These are phyloP conservation scores for Chloropsis cyanopogon DNA, from an alignment of 2,113 vertebrate species.

Conservation along the genomic window DNA sequence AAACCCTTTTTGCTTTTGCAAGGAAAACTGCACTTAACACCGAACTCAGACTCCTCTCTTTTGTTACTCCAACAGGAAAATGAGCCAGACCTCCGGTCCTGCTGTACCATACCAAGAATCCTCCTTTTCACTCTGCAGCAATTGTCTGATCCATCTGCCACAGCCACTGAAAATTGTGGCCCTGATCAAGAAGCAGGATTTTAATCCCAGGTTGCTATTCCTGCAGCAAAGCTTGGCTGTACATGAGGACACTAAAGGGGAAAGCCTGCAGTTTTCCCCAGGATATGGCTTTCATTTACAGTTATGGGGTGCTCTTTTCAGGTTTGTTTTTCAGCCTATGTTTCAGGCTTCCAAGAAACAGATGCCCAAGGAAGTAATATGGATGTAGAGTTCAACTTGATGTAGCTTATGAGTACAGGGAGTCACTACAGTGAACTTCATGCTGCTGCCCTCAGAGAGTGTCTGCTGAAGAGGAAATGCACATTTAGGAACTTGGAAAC, in stretches of 20 bases:
- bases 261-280: not conserved
- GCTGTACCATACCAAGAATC: accelerated
- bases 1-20: not conserved
- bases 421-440: not conserved
- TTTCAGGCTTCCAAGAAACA: not conserved
- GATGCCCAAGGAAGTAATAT: not conserved
- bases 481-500: not conserved
- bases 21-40: not conserved
- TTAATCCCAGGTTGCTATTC: not conserved
- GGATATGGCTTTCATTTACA: not conserved
- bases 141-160: not conserved
- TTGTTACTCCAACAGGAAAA: not conserved
- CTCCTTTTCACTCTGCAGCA: not conserved
- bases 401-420: not conserved
- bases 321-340: not conserved
- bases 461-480: not conserved
- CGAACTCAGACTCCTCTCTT: not conserved
- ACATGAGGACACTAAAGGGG: not conserved
- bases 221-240: not conserved
- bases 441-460: not conserved
- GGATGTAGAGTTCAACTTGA: not conserved
- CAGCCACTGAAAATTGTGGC: not conserved
- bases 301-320: not conserved
- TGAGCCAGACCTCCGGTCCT: not conserved
- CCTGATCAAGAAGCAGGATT: not conserved